phyloP scores from a whole-genome alignment of 2,888 invertebrate genomes.

The Cecidostiba fungosa region DNA sequence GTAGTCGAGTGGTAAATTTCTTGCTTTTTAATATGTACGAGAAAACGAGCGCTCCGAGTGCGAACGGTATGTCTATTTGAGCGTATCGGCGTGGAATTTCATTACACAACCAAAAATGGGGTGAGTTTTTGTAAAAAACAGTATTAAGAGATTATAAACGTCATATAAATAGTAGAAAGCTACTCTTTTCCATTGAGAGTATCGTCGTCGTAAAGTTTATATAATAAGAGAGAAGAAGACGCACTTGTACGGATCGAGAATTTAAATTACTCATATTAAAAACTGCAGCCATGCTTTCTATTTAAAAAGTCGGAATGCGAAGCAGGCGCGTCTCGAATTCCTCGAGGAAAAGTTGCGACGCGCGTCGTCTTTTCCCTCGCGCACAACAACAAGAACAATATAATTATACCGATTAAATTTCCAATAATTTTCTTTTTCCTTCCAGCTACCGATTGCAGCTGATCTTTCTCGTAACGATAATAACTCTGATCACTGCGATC shows the following conservation, averaged over 20 bases:
- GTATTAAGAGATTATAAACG: too few relatives aligned
- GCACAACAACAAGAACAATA: not conserved
- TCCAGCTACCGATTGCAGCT: constrained; percentile 55
- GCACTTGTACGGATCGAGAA: not conserved
- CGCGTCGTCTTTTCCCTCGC: not conserved
- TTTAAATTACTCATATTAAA: not conserved
- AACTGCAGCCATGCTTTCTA: not conserved
- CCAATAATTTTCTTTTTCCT: not conserved
- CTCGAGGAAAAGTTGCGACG: not conserved
- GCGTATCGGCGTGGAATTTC: not conserved
- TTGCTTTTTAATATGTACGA: not conserved
- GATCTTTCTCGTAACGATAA: constrained; percentile 61
- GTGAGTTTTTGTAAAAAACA: too few relatives aligned
- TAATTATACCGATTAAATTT: not conserved
- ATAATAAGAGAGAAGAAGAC: not conserved
- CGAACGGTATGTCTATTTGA: not conserved
- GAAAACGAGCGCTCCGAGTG: not conserved
- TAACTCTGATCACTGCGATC: constrained; percentile 60
- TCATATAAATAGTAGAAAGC: too few relatives aligned
- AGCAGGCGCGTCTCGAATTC: not conserved
- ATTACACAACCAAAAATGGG: too few relatives aligned
- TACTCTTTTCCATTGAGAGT: too few relatives aligned
- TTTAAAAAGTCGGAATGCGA: not conserved
- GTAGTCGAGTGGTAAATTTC: too few relatives aligned
- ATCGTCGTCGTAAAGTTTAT: too few relatives aligned